A percentile compares a stretch with the other conserved stretches of the same genome.
These are phyloP conservation scores for Drosophila dives DNA, from an alignment of 2,888 invertebrate species.

Conservation along the genomic window DNA sequence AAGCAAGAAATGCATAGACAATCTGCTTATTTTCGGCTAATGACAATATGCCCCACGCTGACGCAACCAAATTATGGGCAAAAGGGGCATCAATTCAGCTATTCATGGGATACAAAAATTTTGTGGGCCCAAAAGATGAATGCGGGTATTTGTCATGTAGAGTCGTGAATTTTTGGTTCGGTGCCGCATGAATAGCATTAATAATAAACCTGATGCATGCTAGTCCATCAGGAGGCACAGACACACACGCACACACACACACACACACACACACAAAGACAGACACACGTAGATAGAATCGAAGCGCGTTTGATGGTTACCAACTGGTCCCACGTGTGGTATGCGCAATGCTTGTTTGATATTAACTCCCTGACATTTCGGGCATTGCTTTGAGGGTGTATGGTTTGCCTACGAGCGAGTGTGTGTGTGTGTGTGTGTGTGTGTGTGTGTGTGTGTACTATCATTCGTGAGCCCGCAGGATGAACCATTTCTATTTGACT, in stretches of 20 bases:
- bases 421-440: neutral
- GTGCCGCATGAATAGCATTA: conserved; percentile 61
- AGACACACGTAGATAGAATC: neutral
- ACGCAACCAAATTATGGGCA: conserved; percentile 4
- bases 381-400: neutral
- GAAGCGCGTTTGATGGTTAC: conserved; percentile 40
- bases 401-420: neutral
- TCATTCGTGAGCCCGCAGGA: conserved; percentile 6
- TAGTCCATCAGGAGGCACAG: conserved; percentile 7
- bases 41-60: conserved; percentile 3
- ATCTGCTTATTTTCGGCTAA: conserved; percentile 3
- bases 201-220: conserved; percentile 60
- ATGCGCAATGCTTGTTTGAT: conserved; percentile 67
- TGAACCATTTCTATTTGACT: conserved; percentile 14
- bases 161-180: conserved; percentile 41
- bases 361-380: conserved; percentile 43
- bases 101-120: neutral
- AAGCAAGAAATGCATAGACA: conserved; percentile 1
- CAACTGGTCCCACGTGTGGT: conserved; percentile 62
- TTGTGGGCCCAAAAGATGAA: neutral
- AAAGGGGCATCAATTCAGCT: conserved; percentile 8
- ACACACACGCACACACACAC: neutral
- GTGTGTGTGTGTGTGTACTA: neutral
- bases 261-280: neutral
- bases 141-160: conserved; percentile 6